Evolutionary conservation across 1,140 invertebrate genomes (phyloP).

Genomic region (Globodera rostochiensis): DNA sequence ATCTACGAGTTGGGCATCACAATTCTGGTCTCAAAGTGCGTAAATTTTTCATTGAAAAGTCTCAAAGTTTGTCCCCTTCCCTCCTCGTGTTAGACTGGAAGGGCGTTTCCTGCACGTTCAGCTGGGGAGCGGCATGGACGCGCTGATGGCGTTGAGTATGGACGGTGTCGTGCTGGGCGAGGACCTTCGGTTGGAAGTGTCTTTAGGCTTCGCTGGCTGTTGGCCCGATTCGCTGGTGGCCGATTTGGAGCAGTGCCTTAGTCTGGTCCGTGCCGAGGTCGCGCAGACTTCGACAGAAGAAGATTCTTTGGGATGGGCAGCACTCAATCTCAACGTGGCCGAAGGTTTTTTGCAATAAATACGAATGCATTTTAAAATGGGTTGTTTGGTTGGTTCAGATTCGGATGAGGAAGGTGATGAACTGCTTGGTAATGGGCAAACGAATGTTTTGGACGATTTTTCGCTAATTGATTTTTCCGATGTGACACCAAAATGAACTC

Average conservation of each 20-base stretch:
- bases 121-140: conserved; percentile 55
- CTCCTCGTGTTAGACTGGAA: conserved; percentile 48
- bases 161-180: conserved; percentile 50
- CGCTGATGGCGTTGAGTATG: conserved; percentile 63
- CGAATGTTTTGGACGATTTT: conserved; percentile 9
- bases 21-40: conserved; percentile 36
- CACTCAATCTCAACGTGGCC: conserved; percentile 10
- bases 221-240: conserved; percentile 34
- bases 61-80: not conserved
- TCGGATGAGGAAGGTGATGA: conserved; percentile 22
- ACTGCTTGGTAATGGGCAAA: not conserved
- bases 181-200: conserved; percentile 36
- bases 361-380: not conserved
- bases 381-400: conserved; percentile 14
- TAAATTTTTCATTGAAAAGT: conserved; percentile 12
- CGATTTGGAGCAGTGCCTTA: not conserved
- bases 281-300: not conserved
- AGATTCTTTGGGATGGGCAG: not conserved
- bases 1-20: conserved; percentile 45
- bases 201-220: conserved; percentile 29
- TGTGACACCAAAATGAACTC: not conserved
- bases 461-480: conserved; percentile 16
- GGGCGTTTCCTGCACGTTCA: conserved; percentile 51
- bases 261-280: not conserved
- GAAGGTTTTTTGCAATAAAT: conserved; percentile 5